phyloP scores from a whole-genome alignment of 1,140 invertebrate genomes.

The Polyergus mexicanus region DNA sequence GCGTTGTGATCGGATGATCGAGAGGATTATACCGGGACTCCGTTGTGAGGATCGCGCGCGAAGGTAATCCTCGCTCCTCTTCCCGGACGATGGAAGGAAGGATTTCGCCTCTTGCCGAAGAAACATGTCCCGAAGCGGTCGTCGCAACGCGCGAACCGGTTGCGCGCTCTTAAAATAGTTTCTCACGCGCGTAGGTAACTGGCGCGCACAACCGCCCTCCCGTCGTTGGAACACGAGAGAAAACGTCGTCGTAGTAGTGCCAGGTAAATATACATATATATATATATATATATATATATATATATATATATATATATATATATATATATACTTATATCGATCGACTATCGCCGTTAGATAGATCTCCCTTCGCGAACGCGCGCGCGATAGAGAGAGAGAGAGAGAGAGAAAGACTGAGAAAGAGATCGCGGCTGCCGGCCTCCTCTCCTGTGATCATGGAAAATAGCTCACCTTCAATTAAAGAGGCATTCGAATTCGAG shows the following conservation, averaged over 20 bases:
- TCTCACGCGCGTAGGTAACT: constrained; percentile 81
- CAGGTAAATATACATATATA: constrained; percentile 71
- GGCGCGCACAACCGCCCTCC: constrained; percentile 51
- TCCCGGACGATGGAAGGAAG: constrained; percentile 52
- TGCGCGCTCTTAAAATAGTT: constrained; percentile 85
- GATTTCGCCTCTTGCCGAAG: constrained; percentile 64
- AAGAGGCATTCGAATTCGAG: constrained; percentile 38
- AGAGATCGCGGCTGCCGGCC: constrained; percentile 35
- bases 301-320: constrained; percentile 3
- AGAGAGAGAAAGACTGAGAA: too few species aligned
- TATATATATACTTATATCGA: constrained; percentile 57
- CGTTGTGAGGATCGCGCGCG: not conserved
- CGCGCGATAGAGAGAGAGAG: not conserved
- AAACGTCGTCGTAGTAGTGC: constrained; percentile 42
- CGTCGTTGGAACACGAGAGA: constrained; percentile 60
- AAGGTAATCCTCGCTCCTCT: not conserved
- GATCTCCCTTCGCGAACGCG: constrained; percentile 6
- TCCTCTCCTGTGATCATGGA: constrained; percentile 43
- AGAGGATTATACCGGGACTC: not conserved
- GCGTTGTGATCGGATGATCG: not conserved
- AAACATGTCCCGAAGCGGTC: constrained; percentile 80
- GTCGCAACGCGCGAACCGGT: constrained; percentile 83
- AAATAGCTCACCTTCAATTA: constrained; percentile 54
- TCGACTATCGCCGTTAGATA: constrained; percentile 56
- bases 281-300: constrained; percentile 59